These are phyloP conservation scores for Cichladusa arquata DNA, from an alignment of 2,113 vertebrate species.

Conservation along the genomic window DNA sequence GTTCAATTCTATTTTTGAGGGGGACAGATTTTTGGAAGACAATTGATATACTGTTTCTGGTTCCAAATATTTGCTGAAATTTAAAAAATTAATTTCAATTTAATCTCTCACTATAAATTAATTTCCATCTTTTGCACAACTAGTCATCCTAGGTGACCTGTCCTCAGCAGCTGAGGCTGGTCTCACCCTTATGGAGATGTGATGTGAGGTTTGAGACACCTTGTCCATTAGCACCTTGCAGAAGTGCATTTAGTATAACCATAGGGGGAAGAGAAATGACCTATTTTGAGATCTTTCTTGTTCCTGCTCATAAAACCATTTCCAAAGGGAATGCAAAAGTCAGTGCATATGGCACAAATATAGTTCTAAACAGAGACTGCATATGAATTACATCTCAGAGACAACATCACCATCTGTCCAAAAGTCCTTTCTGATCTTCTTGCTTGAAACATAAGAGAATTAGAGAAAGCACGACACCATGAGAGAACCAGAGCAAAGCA, in stretches of 20 bases:
- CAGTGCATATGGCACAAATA: constrained; percentile 37
- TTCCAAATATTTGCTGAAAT: not conserved
- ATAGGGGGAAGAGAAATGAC: not conserved
- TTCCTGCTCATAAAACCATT: constrained; percentile 34
- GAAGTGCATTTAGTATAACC: not conserved
- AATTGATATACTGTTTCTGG: not conserved
- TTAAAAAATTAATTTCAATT: not conserved
- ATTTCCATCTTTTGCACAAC: not conserved
- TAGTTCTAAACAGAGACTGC: constrained; percentile 24
- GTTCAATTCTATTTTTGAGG: not conserved
- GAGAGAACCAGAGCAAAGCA: constrained; percentile 5
- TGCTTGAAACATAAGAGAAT: constrained; percentile 10
- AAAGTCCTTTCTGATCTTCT: constrained; percentile 54
- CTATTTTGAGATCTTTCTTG: constrained; percentile 31
- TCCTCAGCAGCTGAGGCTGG: not conserved
- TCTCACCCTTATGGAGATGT: not conserved
- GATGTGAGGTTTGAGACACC: not conserved
- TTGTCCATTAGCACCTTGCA: constrained; percentile 28
- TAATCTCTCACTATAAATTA: not conserved
- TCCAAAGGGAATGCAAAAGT: constrained; percentile 44
- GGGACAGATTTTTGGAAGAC: not conserved
- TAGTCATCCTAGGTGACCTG: not conserved
- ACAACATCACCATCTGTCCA: constrained; percentile 63
- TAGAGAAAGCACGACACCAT: not conserved
- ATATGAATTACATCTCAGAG: constrained; percentile 56